Conservation (phyloP, 2,113 vertebrate genomes). For the Physeter macrocephalus region DNA sequence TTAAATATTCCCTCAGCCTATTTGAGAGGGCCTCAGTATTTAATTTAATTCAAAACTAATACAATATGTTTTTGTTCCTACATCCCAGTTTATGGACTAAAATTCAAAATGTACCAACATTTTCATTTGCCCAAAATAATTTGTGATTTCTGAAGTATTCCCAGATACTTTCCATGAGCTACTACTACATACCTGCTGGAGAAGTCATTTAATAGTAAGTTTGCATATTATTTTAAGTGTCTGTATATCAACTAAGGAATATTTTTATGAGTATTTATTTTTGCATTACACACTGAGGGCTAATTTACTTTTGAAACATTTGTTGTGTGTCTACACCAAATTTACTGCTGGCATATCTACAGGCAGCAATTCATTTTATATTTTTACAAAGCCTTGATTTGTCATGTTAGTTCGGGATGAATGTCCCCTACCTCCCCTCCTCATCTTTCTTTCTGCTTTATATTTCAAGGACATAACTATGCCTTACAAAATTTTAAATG, state of each 20-base stretch:
- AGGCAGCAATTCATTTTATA: neutral
- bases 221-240: neutral
- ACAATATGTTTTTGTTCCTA: neutral
- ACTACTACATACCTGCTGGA: neutral
- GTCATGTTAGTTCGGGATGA: neutral
- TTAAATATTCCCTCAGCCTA: neutral
- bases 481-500: constrained; percentile 57
- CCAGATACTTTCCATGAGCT: neutral
- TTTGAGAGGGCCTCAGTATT: neutral
- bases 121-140: neutral
- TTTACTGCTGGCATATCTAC: neutral
- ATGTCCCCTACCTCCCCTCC: neutral
- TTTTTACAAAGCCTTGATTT: neutral
- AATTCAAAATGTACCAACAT: neutral
- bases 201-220: neutral
- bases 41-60: neutral
- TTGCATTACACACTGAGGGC: neutral
- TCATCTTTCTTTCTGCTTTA: neutral
- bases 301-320: neutral
- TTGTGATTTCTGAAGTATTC: neutral
- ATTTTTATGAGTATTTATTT: neutral
- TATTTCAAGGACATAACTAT: constrained; percentile 64
- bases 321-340: neutral
- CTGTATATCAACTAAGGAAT: neutral
- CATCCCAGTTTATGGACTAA: neutral